These are phyloP conservation scores for Drosophila testacea DNA, from an alignment of 2,888 invertebrate species.

Conservation along the genomic window DNA sequence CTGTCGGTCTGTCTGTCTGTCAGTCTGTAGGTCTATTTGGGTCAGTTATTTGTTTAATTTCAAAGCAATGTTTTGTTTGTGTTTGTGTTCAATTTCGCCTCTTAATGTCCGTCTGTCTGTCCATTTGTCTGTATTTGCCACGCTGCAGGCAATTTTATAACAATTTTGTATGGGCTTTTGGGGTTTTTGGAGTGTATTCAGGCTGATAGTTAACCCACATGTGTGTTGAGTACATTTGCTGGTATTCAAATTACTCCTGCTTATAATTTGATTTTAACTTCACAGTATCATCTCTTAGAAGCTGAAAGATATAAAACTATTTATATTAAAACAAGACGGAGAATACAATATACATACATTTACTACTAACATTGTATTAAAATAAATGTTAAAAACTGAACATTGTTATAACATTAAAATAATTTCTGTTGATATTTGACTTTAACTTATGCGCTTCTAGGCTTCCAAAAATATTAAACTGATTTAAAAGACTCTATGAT, in stretches of 20 bases:
- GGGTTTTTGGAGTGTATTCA: slow-evolving; percentile 26
- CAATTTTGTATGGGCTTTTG: slow-evolving; percentile 29
- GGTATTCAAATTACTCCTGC: not conserved
- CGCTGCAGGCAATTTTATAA: slow-evolving; percentile 53
- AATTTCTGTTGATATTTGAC: not conserved
- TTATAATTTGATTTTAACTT: not conserved
- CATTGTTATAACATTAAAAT: too few relatives aligned
- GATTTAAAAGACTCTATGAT: not conserved
- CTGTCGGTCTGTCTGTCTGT: not conserved
- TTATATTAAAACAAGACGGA: too few relatives aligned
- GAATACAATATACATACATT: too few relatives aligned
- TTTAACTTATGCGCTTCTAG: not conserved
- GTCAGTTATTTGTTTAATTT: slow-evolving; percentile 70
- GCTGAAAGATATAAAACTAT: too few relatives aligned
- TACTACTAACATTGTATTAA: too few relatives aligned
- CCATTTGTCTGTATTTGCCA: slow-evolving; percentile 28
- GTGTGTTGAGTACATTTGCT: slow-evolving; percentile 4
- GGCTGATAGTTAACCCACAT: slow-evolving; percentile 38
- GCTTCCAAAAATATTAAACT: not conserved
- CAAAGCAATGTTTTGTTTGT: slow-evolving; percentile 63
- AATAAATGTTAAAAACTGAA: too few relatives aligned
- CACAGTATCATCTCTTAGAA: not conserved
- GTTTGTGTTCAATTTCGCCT: slow-evolving; percentile 48
- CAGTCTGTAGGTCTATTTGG: slow-evolving; percentile 8
- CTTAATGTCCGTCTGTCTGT: slow-evolving; percentile 7